Evolutionary conservation across 2,888 invertebrate genomes (phyloP).

Genomic region (Drosophila mercatorum): DNA sequence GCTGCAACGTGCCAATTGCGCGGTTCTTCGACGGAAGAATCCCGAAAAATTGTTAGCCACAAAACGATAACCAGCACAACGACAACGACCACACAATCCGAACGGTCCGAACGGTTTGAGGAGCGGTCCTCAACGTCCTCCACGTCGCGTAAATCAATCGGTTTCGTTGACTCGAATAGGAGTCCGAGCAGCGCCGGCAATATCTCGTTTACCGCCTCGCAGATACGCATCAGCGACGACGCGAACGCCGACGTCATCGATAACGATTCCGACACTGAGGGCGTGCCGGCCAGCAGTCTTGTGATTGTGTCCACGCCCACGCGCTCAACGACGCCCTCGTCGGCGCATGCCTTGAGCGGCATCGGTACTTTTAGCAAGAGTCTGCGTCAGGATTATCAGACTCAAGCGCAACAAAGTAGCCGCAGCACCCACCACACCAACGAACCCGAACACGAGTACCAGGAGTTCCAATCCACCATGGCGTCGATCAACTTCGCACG

Average conservation of each 20-base stretch:
- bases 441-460: constrained; percentile 71
- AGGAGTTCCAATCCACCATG: constrained; percentile 87
- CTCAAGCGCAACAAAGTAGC: constrained; percentile 68
- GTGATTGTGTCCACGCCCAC: constrained; percentile 77
- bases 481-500: constrained; percentile 90
- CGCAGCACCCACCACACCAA: constrained; percentile 58
- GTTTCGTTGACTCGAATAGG: constrained; percentile 19
- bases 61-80: constrained; percentile 67
- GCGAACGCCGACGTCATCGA: constrained; percentile 50
- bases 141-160: constrained; percentile 60
- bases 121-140: constrained; percentile 14
- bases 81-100: constrained; percentile 50
- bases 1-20: constrained; percentile 81
- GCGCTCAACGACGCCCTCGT: constrained; percentile 60
- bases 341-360: constrained; percentile 61
- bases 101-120: constrained; percentile 23
- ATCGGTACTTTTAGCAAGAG: constrained; percentile 80
- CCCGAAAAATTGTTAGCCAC: constrained; percentile 79
- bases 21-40: constrained; percentile 82
- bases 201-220: constrained; percentile 64
- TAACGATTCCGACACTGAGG: constrained; percentile 82
- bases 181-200: constrained; percentile 35
- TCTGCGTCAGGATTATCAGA: constrained; percentile 78
- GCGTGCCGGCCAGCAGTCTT: constrained; percentile 77
- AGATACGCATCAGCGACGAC: constrained; percentile 48